Evolutionary conservation across 2,888 invertebrate genomes (phyloP).

Genomic region (Drosophila colorata): DNA sequence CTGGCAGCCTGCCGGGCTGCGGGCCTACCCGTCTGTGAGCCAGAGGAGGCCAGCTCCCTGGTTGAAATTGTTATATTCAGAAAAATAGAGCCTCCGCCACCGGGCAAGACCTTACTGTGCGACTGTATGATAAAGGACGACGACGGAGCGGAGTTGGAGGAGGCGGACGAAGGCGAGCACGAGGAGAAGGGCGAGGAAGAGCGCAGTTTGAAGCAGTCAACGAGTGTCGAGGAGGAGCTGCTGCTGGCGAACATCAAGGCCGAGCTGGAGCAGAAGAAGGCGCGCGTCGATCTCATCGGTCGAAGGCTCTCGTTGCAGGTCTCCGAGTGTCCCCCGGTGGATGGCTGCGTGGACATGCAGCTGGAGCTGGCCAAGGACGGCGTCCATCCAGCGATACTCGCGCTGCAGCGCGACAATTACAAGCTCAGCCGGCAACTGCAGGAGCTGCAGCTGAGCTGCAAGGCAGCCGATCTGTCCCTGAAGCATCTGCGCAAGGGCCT

Average conservation of each 20-base stretch:
- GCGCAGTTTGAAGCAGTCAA: neutral
- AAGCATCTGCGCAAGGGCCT: constrained; percentile 7
- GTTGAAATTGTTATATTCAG: neutral
- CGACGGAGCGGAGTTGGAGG: neutral
- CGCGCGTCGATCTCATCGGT: constrained; percentile 23
- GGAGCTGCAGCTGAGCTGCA: constrained; percentile 20
- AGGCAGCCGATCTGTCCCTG: constrained; percentile 15
- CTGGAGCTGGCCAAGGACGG: constrained; percentile 26
- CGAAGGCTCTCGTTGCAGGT: constrained; percentile 12
- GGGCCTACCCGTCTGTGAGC: constrained; percentile 35
- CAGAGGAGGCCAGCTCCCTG: neutral
- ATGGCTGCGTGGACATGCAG: constrained; percentile 26
- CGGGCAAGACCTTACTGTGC: constrained; percentile 10
- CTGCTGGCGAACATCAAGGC: constrained; percentile 22
- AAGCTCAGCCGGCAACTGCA: constrained; percentile 40
- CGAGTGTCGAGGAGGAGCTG: constrained; percentile 3
- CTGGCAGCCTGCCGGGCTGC: constrained; percentile 18
- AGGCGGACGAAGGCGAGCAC: neutral
- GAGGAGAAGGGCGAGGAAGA: neutral
- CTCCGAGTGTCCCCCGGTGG: constrained; percentile 28
- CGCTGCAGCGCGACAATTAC: constrained; percentile 36
- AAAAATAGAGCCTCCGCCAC: neutral
- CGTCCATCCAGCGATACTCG: constrained; percentile 23
- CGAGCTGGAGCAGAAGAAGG: constrained; percentile 24
- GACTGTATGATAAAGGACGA: constrained; percentile 12